Conservation (phyloP, 2,888 invertebrate species). For the Empis livida region DNA sequence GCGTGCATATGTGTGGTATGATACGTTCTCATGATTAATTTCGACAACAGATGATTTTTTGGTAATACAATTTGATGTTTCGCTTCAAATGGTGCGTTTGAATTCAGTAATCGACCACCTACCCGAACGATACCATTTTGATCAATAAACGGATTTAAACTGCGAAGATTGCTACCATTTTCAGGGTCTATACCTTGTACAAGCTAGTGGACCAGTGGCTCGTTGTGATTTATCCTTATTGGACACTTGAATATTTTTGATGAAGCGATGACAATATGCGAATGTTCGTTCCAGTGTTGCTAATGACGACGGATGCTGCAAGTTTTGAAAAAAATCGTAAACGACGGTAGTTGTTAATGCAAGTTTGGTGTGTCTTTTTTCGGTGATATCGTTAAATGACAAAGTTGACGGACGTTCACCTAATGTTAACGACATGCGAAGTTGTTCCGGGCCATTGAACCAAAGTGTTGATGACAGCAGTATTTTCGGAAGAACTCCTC, state of each 20-base stretch:
- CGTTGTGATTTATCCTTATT: background rate
- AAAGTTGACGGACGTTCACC: background rate
- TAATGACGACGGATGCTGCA: background rate
- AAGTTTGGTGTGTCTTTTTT: background rate
- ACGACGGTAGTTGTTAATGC: background rate
- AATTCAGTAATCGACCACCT: background rate
- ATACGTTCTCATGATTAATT: slow-evolving; percentile 2
- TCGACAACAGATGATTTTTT: background rate
- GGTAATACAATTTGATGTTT: slow-evolving; percentile 3
- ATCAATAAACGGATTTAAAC: background rate
- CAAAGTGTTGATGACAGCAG: background rate
- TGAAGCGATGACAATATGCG: background rate
- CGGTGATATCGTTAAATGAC: background rate
- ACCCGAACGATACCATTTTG: background rate
- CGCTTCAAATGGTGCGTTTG: background rate
- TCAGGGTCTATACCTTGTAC: no score
- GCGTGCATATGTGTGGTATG: background rate
- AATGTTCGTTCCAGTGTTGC: background rate
- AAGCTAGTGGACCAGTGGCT: background rate
- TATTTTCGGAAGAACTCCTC: slow-evolving; percentile 2
- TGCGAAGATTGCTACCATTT: background rate
- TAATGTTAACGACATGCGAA: no score
- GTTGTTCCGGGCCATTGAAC: background rate
- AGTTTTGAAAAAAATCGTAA: background rate
- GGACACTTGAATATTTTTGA: background rate